Evolutionary conservation across 2,113 vertebrate genomes (phyloP), one percentile per base, ranked within the genome.

Genomic region (Isichthys henryi): DNA sequence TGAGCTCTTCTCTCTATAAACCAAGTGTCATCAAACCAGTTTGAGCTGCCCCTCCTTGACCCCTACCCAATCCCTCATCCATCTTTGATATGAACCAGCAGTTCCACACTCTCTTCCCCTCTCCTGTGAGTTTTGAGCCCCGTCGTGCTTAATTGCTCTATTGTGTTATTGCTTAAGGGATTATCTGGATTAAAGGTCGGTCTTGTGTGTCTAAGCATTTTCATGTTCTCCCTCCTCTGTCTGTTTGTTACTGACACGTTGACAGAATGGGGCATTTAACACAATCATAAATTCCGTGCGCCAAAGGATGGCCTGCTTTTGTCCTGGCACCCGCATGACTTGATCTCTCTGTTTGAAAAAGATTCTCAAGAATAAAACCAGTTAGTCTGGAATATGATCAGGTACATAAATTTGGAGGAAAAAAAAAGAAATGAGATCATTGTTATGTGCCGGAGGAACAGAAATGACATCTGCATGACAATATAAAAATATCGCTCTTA

Each of bases 171-270:
- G 49, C 70, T 88, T 88, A 80, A 80, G 88, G 48, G 88, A 88
- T 88, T 88, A 80, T 88, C 66, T 53, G 88, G 88, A 88, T 88
- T 80, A 80, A 46, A 23, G 27, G 15, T 49, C 27, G 9, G 70
- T 88, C 48, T 80, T 4, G 45, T 82, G 70, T 53, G 27, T 82
- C 46, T 82, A 48, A 48, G 21, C 13, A 10, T 52, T 31, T 21
- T 13, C 13, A 10, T 86, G 11, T 15, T 13, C 83, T 13, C 48
- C 5, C 5, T 86, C n/a, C 19, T 86, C 21, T 31, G n/a, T 49
- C 19, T 27, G n/a, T 70, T 13, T 70, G 9, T 31, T 15, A 70
- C n/a, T 13, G 62, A 31, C 62, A 27, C 9, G n/a, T 66, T 10
- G 9, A 27, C n/a, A 31, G 62, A 31, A 70, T 13, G n/a, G 62